phyloP scores from a whole-genome alignment of 2,888 invertebrate species.

The Actias luna region DNA sequence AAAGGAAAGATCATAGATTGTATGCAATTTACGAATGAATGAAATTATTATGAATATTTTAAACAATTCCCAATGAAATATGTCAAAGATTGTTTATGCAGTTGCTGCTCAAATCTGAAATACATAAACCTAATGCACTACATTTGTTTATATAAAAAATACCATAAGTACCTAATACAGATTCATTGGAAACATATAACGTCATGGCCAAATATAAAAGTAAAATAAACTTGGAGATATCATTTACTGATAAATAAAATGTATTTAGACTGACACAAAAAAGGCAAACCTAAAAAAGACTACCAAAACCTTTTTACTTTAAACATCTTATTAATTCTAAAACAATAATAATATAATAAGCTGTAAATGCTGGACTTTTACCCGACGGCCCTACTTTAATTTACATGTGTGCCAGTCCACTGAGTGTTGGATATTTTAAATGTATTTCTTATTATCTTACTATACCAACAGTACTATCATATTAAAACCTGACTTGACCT shows the following conservation, averaged over 20 bases:
- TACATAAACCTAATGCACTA: background rate
- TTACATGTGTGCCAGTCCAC: too few species aligned
- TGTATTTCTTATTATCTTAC: too few species aligned
- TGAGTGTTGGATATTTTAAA: too few species aligned
- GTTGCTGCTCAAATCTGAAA: too few species aligned
- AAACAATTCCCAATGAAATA: too few species aligned
- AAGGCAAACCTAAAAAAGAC: background rate
- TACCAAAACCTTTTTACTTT: background rate
- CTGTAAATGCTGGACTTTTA: background rate
- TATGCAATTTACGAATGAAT: background rate
- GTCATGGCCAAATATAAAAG: background rate
- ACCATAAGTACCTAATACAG: background rate
- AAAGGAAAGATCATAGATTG: too few species aligned
- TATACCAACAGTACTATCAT: too few species aligned
- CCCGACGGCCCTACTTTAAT: too few species aligned
- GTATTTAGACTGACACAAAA: background rate
- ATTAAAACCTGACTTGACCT: too few species aligned
- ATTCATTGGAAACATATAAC: constrained; percentile 2
- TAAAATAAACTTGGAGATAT: background rate
- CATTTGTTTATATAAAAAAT: background rate
- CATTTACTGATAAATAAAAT: background rate
- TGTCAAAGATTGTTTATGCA: background rate
- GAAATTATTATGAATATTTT: too few species aligned
- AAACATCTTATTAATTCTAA: background rate
- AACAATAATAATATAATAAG: background rate